Evolutionary conservation across 2,797 vertebrate genomes (phyloP).

Genomic region (Calcarius lapponicus): DNA sequence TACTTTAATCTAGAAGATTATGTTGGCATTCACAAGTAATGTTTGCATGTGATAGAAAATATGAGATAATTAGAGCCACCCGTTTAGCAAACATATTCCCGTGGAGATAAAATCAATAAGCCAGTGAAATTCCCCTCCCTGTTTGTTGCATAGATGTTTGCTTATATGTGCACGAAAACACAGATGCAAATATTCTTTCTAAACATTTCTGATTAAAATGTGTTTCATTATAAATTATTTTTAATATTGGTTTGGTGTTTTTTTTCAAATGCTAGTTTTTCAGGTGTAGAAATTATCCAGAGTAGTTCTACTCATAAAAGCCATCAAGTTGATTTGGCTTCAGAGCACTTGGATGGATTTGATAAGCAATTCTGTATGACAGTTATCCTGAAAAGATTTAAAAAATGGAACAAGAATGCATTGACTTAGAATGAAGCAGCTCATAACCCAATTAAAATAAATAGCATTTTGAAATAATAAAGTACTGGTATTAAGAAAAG

Average conservation of each 20-base stretch:
- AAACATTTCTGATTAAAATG: neutral
- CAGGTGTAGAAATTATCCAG: neutral
- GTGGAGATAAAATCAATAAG: neutral
- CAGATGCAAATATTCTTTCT: neutral
- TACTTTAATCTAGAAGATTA: neutral
- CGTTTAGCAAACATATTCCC: neutral
- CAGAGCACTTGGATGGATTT: neutral
- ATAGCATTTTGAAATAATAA: neutral
- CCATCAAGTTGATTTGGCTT: neutral
- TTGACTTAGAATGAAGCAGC: neutral
- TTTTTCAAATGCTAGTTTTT: neutral
- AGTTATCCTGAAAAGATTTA: neutral
- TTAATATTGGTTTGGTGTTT: neutral
- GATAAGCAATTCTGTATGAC: neutral
- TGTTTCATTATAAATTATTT: neutral
- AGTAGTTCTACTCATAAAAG: neutral
- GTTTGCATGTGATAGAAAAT: neutral
- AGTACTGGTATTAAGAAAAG: neutral
- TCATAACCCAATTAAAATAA: neutral
- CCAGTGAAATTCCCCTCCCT: neutral
- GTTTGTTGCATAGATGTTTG: accelerated
- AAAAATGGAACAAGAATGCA: neutral
- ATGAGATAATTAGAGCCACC: neutral
- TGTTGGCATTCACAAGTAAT: neutral
- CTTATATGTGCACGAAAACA: neutral